Percentiles rank a stretch among this genome's conserved stretches.
Conservation (phyloP, 2,113 vertebrate species). For the Synchiropus splendidus region DNA sequence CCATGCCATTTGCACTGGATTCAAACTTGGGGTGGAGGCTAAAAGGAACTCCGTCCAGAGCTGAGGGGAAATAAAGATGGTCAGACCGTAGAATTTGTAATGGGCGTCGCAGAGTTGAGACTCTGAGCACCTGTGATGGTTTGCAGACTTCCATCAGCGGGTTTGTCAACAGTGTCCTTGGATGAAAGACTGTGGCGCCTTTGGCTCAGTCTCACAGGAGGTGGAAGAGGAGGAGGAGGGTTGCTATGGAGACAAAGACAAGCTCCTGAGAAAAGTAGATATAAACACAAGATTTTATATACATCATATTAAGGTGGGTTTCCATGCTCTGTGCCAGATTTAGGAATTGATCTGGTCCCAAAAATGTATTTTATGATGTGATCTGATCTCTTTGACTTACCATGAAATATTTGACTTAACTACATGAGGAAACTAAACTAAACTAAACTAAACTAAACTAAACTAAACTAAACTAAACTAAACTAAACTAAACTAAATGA, state of each 20-base stretch:
- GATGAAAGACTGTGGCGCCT: conserved; percentile 51
- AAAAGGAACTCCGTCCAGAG: conserved; percentile 83
- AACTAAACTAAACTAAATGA: no score
- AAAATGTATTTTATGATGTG: no score
- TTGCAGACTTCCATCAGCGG: conserved; percentile 60
- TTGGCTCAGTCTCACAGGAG: conserved; percentile 36
- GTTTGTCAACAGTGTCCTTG: conserved; percentile 38
- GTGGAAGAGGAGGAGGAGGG: conserved; percentile 17
- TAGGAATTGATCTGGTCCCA: no score
- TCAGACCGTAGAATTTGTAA: not conserved
- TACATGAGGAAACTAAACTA: no score
- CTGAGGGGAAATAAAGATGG: conserved; percentile 47
- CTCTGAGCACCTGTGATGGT: conserved; percentile 70
- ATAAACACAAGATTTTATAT: no score
- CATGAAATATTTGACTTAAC: no score
- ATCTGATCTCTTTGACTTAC: no score
- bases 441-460: no score
- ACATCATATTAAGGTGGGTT: no score
- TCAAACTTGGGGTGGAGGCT: conserved; percentile 75
- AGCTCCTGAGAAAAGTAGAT: no score
- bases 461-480: no score
- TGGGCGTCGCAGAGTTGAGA: not conserved
- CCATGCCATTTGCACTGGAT: conserved; percentile 36
- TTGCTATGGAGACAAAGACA: conserved; percentile 39
- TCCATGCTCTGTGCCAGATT: no score